Base-by-base conservation (phyloP, 2,797 vertebrate species). In the Hypotaenidia philippensis region DNA sequence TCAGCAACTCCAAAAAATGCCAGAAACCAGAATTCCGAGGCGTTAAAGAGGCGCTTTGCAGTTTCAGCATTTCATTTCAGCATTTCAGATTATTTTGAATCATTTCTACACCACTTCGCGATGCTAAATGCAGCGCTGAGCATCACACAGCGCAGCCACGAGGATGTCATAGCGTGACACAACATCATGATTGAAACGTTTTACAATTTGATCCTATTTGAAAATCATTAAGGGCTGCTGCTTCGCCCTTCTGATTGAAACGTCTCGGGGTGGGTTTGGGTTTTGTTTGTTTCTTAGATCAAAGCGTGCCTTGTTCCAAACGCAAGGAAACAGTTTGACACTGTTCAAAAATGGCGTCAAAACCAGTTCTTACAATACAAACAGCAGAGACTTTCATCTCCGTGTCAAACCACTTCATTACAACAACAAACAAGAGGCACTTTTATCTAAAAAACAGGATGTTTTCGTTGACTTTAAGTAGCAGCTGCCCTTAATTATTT, bases 401-500 rank as follows among this genome's bases (percentile, higher is more conserved):
- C 0, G 1, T 90, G 96, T 97, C 96, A 89, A 94, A 90, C 74
- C 29, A 45, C 86, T 92, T 95, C 93, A 86, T 95, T 96, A 95
- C 93, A 84, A 93, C 91, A 81, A 93, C 91, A 96, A 95, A 93
- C 90, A 82, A 6, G 1, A 88, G 88, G 83, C 77, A 52, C 94
- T 96, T 95, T 95, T 26, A 96, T 96, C 94, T 95, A 27, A 31
- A 72, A 90, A 91, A 45, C 5, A 18, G 85, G 74, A 95, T 94
- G 93, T 44, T 92, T 90, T 50, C 25, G 77, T 56, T 52, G 85
- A 82, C 93, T 93, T 84, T 75, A 95, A 94, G 90, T 63, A 96
- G 91, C 86, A 87, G 94, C 83, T 93, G 94, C 93, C 92, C 92
- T 95, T 96, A 92, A 96, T 97, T 96, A 95, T 95, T 92, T 72